A percentile compares a stretch with the other conserved stretches of the same genome.
These are phyloP conservation scores for Paramuricea clavata DNA, from an alignment of 92 coral and sea anemone genomes.

Conservation along the genomic window DNA sequence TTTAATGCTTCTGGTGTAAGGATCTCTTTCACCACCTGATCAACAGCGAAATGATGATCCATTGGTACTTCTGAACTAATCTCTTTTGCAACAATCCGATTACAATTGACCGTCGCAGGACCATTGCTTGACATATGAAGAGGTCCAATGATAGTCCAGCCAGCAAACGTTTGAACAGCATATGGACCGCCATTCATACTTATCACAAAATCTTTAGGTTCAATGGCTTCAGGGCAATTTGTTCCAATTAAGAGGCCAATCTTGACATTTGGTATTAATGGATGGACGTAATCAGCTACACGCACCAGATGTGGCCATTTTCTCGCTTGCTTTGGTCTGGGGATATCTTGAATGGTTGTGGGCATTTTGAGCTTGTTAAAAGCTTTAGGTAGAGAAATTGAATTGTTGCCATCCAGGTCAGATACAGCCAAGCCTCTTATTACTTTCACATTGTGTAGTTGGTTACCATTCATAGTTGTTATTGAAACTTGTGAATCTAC, in stretches of 20 bases:
- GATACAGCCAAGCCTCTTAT: constrained; percentile 57
- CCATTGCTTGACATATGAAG: constrained; percentile 11
- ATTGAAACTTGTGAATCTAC: too few relatives aligned
- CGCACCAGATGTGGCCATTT: constrained; percentile 45
- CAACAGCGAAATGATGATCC: constrained; percentile 57
- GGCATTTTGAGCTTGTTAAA: constrained; percentile 55
- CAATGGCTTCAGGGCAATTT: constrained; percentile 65
- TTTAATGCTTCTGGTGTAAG: constrained; percentile 59
- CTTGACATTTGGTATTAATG: constrained; percentile 29
- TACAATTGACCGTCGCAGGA: constrained; percentile 19
- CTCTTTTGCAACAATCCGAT: constrained; percentile 52
- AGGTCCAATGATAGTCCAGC: constrained; percentile 69
- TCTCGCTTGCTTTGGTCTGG: constrained; percentile 34
- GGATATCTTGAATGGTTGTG: constrained; percentile 28
- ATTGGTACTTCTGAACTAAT: constrained; percentile 48
- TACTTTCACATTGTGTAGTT: constrained; percentile 43
- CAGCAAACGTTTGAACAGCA: constrained; percentile 66
- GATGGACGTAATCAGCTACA: constrained; percentile 44
- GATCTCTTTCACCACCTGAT: constrained; percentile 57
- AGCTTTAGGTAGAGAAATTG: constrained; percentile 43
- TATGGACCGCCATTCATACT: constrained; percentile 58
- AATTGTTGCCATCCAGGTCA: too few relatives aligned
- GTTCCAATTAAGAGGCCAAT: constrained; percentile 60
- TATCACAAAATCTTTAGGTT: constrained; percentile 49
- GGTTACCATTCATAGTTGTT: too few relatives aligned